Evolutionary conservation across 2,888 invertebrate species (phyloP), one percentile per base, ranked within the genome.

Genomic region (Sisyra terminalis): DNA sequence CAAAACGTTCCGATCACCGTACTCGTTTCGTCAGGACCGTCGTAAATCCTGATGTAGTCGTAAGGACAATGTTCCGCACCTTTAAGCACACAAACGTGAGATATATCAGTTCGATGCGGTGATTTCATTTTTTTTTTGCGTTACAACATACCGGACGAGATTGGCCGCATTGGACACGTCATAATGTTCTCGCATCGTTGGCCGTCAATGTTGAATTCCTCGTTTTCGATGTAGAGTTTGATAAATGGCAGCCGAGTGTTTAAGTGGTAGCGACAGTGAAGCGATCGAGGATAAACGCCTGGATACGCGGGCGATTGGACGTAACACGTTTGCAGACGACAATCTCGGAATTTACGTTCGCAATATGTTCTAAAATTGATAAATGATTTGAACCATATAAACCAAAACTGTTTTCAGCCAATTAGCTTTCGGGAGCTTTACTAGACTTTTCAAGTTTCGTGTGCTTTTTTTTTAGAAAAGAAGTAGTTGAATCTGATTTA

Each of bases 251-350:
- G 71, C 34, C 87, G 69, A 3, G 89, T 89, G 67, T 88, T 89
- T 42, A 92, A 71, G 55, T 84, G 82, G 60, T 90, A 92, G 57
- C 86, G 81, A 72, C 90, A 90, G 61, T 88, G 87, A 49, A 90
- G 70, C 54, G 88, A 87, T 46, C 90, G 72, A 1, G 90, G 90
- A 62, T 92, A 92, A 14, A 92, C 79, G 32, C 90, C 90, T 11
- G 90, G 90, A 61, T 87, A 90, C 6, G 89, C 90, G 3, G 92
- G 90, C 10, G 87, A 87, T 62, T 92, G 90, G 3, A 92, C 89
- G 63, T 89, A 90, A 64, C 92, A 92, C 3, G 89, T 89, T 61
- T 90, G 89, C 17, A 90, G 71, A 13, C 85, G 73, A 56, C 87
- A 88, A 57, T 90, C 89, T 40, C 84, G 71, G 64, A 89, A 90